Evolutionary conservation across 2,113 vertebrate genomes (phyloP), one percentile per base, ranked within the genome.

Genomic region (Halcyon senegalensis): DNA sequence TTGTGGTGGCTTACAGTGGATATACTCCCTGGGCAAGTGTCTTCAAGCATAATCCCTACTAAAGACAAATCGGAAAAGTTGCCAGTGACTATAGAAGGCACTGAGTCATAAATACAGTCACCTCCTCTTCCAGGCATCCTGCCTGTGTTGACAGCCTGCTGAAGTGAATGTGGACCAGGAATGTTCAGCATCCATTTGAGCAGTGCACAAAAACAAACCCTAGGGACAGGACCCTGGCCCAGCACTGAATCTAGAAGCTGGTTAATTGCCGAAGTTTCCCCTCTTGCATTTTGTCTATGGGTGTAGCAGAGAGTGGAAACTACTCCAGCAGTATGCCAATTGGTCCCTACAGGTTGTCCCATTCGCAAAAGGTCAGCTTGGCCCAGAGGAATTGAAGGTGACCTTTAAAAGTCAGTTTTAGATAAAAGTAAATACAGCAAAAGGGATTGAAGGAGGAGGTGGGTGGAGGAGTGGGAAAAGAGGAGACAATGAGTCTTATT

Each of bases 81-180:
- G 13, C 31, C 43, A 70, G 35, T 89, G 83, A 78, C 74, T 83
- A 16, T 31, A 87, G 35, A 27, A 78, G 48, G 51, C 21, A 13
- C 3, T 70, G 72, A 90, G 39, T 87, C 75, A 87, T 39, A 33
- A 27, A 25, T 28, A 8, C 3, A 67, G 64, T 55, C 50, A 63
- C 19, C 5, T 87, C 12, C 35, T 80, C 44, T 82, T 79, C 39
- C 64, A 60, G 66, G 33, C 6, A 60, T 64, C 43, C 72, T 67
- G 48, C 46, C 27, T 0, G 0, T 41, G 37, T 56, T 5, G 7
- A 68, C 77, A 55, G 23, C 11, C 18, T 69, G 41, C 41, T 79
- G 46, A 41, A 59, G 27, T 16, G 16, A 66, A 25, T 0, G 1
- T 0, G 2, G 44, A 43, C 30, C 0, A 0, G 30, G 5, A 87